phyloP scores from a whole-genome alignment of 2,797 vertebrate species.

The Emydoidea blandingii region DNA sequence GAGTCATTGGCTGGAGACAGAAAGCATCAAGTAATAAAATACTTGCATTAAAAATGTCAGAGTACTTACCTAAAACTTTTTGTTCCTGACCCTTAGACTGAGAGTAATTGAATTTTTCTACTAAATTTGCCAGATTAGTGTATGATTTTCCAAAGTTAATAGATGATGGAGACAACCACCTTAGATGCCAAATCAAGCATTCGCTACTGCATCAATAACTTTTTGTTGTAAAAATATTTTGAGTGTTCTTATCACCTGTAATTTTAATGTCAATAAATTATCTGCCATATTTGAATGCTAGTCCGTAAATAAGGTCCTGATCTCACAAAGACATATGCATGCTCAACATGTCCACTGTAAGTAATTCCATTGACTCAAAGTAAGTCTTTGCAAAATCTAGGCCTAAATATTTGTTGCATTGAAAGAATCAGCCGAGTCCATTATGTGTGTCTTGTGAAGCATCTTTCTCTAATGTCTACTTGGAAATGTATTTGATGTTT shows the following conservation, averaged over 20 bases:
- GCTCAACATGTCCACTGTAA: background rate
- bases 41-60: background rate
- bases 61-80: background rate
- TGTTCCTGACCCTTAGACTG: background rate
- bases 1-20: background rate
- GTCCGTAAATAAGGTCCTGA: background rate
- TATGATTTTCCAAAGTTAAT: background rate
- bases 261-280: background rate
- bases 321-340: background rate
- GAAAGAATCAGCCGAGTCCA: fast-evolving
- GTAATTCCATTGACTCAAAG: background rate
- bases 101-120: background rate
- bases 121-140: background rate
- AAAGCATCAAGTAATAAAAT: background rate
- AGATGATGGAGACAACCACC: background rate
- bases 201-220: background rate
- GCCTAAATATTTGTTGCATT: background rate
- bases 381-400: background rate
- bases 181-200: background rate
- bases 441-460: background rate
- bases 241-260: background rate
- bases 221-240: background rate
- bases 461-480: background rate
- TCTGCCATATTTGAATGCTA: fast-evolving
- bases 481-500: fast-evolving